Conservation (phyloP, 2,888 invertebrate genomes). For the Ochropleura leucogaster region DNA sequence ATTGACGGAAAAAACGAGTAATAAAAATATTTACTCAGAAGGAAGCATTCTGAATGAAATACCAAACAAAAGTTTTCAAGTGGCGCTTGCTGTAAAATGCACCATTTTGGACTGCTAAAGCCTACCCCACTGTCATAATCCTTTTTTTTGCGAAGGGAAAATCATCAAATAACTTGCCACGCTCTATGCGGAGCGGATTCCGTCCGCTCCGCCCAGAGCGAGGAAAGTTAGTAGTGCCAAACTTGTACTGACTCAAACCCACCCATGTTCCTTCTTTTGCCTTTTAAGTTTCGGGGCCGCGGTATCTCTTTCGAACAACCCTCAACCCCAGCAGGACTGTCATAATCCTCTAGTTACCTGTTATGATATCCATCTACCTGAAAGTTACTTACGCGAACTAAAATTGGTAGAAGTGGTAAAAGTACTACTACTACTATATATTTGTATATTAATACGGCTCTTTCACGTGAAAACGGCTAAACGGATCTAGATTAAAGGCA, state of each 20-base stretch:
- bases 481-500: too few relatives aligned
- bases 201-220: too few relatives aligned
- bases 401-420: constrained; percentile 4
- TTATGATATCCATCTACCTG: constrained; percentile 32
- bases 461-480: too few relatives aligned
- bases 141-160: background rate
- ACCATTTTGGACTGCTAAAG: constrained; percentile 18
- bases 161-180: too few relatives aligned
- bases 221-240: too few relatives aligned
- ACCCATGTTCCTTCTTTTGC: too few relatives aligned
- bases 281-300: too few relatives aligned
- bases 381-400: constrained; percentile 4
- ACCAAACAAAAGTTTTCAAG: background rate
- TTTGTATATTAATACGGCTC: too few relatives aligned
- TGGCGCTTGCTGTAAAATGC: background rate
- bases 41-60: background rate
- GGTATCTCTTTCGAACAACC: too few relatives aligned
- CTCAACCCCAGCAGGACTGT: background rate
- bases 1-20: too few relatives aligned
- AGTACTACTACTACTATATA: background rate
- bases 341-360: constrained; percentile 29
- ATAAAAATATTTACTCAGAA: background rate
- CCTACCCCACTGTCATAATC: constrained; percentile 3
- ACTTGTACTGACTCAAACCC: too few relatives aligned
- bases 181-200: too few relatives aligned